These are phyloP conservation scores for Pseudobourletiella spinata DNA, from an alignment of 1,140 invertebrate species.

Conservation along the genomic window DNA sequence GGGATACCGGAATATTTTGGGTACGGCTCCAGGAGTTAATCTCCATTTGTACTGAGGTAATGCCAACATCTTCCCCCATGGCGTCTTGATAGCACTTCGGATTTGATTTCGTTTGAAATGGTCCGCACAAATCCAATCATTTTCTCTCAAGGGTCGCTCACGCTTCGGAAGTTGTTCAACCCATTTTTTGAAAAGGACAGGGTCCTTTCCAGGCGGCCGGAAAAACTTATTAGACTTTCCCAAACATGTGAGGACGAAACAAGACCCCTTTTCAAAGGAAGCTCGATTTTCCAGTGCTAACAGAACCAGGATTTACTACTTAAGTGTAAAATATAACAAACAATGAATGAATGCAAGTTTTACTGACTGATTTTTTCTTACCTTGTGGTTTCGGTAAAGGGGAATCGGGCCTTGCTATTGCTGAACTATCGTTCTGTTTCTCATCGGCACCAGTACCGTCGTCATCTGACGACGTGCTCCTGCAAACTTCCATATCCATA, in stretches of 20 bases:
- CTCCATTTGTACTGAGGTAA: background rate
- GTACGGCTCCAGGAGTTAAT: background rate
- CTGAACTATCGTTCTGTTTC: no score
- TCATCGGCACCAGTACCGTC: no score
- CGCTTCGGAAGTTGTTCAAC: background rate
- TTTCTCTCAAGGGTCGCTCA: background rate
- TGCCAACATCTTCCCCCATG: background rate
- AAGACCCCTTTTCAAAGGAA: background rate
- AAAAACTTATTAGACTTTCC: background rate
- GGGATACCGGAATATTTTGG: background rate
- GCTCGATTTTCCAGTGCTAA: no score
- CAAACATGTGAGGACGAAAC: background rate
- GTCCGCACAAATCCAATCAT: background rate
- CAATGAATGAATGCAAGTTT: no score
- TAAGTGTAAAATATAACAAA: no score
- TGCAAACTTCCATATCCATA: no score
- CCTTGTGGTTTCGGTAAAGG: no score
- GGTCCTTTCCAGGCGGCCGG: background rate
- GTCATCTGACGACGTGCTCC: no score
- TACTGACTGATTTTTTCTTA: no score
- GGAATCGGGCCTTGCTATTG: no score
- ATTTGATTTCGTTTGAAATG: background rate
- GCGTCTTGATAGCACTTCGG: background rate
- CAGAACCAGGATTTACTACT: no score
- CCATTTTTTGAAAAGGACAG: background rate